Evolutionary conservation across 2,113 vertebrate genomes (phyloP).

Genomic region (Sturnus vulgaris): DNA sequence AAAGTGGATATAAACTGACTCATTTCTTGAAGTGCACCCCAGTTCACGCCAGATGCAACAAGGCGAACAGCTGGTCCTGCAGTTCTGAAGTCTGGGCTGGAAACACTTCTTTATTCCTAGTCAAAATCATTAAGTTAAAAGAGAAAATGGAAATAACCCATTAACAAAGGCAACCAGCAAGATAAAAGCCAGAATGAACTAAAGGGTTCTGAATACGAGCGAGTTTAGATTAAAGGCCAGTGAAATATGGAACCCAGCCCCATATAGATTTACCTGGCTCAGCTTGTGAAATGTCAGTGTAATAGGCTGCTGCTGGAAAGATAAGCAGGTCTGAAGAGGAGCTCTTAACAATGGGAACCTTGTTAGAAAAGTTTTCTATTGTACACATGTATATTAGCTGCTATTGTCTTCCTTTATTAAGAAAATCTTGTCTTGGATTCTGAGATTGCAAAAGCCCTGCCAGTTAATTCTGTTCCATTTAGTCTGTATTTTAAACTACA

Average conservation of each 20-base stretch:
- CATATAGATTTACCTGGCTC: slow-evolving; percentile 1
- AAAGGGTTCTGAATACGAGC: neutral
- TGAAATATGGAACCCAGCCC: neutral
- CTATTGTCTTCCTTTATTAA: neutral
- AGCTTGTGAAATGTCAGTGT: neutral
- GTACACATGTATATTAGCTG: neutral
- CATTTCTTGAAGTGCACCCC: neutral
- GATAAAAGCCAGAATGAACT: slow-evolving; percentile 3
- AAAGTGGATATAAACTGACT: neutral
- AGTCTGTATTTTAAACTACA: neutral
- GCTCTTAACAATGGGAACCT: neutral
- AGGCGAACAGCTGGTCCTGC: neutral
- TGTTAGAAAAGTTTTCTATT: neutral
- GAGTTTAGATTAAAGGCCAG: neutral
- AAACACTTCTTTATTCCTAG: neutral
- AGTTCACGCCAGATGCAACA: neutral
- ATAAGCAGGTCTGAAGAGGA: neutral
- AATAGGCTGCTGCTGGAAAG: neutral
- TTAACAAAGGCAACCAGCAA: neutral
- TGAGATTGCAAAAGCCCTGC: neutral
- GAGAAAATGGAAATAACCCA: neutral
- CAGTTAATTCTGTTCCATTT: neutral
- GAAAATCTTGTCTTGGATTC: neutral
- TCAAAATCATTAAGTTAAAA: neutral
- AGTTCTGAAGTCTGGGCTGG: neutral